A percentile compares a stretch with the other conserved stretches of the same genome.
Evolutionary conservation across 1,140 invertebrate genomes (phyloP).

Genomic region (Monomorium pharaonis): DNA sequence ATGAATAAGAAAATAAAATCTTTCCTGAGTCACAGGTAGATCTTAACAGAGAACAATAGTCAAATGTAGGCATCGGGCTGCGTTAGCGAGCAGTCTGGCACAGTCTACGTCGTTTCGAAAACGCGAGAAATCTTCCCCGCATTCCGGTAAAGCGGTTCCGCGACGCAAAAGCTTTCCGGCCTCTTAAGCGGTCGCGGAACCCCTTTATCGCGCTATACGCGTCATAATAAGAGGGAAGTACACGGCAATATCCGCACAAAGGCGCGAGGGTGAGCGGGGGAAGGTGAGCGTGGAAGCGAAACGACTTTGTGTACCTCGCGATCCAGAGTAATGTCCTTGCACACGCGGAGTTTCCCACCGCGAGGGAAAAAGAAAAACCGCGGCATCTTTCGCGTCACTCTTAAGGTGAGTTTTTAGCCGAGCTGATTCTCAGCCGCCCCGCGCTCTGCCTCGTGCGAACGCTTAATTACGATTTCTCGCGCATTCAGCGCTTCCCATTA

Average conservation of each 20-base stretch:
- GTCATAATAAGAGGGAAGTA: constrained; percentile 39
- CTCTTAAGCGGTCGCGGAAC: constrained; percentile 15
- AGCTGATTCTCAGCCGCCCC: background rate
- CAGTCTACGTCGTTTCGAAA: background rate
- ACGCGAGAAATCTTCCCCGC: constrained; percentile 3
- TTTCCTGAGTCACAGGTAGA: no score
- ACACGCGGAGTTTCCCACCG: background rate
- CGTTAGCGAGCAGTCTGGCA: background rate
- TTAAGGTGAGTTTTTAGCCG: background rate
- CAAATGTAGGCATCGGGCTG: no score
- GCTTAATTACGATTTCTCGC: constrained; percentile 17
- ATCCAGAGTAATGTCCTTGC: constrained; percentile 1
- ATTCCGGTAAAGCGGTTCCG: constrained; percentile 35
- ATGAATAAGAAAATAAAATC: no score
- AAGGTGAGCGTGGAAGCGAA: background rate
- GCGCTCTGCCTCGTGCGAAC: background rate
- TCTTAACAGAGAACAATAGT: no score
- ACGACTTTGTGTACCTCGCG: constrained; percentile 18
- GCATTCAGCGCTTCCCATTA: background rate
- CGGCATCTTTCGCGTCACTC: background rate
- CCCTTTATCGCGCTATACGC: constrained; percentile 21
- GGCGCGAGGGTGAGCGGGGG: background rate
- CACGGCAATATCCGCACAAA: constrained; percentile 41
- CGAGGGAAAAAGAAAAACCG: background rate
- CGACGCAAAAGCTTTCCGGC: constrained; percentile 11